phyloP scores from a whole-genome alignment of 2,888 invertebrate species.

The Sinopyrophorus schimmeli region DNA sequence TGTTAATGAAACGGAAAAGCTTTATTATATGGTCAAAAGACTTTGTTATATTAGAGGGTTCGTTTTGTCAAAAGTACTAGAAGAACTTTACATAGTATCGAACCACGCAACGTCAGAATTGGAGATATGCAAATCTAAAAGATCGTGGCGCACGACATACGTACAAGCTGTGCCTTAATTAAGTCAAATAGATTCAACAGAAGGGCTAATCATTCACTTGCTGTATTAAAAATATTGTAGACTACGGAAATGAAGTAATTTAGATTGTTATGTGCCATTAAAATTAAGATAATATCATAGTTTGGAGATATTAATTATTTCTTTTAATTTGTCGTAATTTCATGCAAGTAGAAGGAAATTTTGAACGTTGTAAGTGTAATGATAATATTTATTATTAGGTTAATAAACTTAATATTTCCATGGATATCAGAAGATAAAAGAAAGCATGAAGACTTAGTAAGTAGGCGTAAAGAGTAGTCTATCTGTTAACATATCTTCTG shows the following conservation, averaged over 20 bases:
- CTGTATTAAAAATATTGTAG: slow-evolving; percentile 24
- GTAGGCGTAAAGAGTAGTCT: slow-evolving; percentile 20
- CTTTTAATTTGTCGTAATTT: too few species aligned
- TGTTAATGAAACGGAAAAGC: not conserved
- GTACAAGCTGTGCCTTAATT: slow-evolving; percentile 33
- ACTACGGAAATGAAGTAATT: slow-evolving; percentile 29
- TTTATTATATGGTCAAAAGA: slow-evolving; percentile 3
- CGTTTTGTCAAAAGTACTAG: slow-evolving; percentile 15
- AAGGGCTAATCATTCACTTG: slow-evolving; percentile 35
- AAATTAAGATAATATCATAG: slow-evolving; percentile 22
- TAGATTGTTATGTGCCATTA: slow-evolving; percentile 29
- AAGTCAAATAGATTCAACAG: slow-evolving; percentile 37
- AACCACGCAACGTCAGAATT: slow-evolving; percentile 37
- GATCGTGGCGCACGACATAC: slow-evolving; percentile 44
- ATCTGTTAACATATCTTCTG: slow-evolving; percentile 18
- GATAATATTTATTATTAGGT: too few species aligned
- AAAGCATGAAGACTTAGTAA: slow-evolving; percentile 7
- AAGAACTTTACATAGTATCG: slow-evolving; percentile 16
- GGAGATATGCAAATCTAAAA: slow-evolving; percentile 41
- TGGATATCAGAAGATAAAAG: not conserved
- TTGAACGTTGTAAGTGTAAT: too few species aligned
- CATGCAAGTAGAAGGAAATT: too few species aligned
- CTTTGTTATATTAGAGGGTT: too few species aligned
- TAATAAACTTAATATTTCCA: slow-evolving; percentile 13
- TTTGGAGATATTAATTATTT: slow-evolving; percentile 6